Evolutionary conservation across 2,797 vertebrate species (phyloP), one percentile per base, ranked within the genome.

Genomic region (Tangara arthus): DNA sequence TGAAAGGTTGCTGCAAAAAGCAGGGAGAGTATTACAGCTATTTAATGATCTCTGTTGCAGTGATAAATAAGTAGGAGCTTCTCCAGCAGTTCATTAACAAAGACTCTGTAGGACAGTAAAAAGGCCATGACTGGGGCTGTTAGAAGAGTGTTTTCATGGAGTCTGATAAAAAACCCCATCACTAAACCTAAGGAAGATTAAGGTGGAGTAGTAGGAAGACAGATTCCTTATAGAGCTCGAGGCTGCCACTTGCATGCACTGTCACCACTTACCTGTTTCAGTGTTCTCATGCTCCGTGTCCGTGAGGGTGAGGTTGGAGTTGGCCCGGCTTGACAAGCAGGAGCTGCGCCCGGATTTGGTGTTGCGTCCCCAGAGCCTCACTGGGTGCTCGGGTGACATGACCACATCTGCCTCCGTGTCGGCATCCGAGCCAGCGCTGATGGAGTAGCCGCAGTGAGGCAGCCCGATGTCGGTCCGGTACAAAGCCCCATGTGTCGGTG

Each of bases 241-340:
- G 57, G 55, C 52, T 49, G 57, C 28, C 41, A 6, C 10, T 0
- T 0, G 4, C 77, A 16, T 12, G 24, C 1, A 4, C 57, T 35
- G 50, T 47, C 52, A 17, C 24, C 81, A 95, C 97, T 98, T 97
- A 99, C 99, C 99, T 0, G 99, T 99, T 96, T 99, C 99, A 0
- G 99, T 99, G 96, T 99, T 99, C 97, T 99, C 99, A 0, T 99
- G 99, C 84, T 99, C 99, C 0, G 99, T 99, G 97, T 99, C 99
- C 0, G 99, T 99, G 80, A 99, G 99, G 1, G 99, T 99, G 84
- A 99, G 98, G 94, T 99, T 99, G 94, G 99, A 99, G 98, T 99
- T 99, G 95, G 99, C 99, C 78, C 99, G 96, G 97, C 99, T 99
- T 5, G 99, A 99, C 90, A 99, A 98, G 96, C 99, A 99, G 55